Evolutionary conservation across 2,113 vertebrate species (phyloP), one percentile per base, ranked within the genome.

Genomic region (Paratilapia polleni): DNA sequence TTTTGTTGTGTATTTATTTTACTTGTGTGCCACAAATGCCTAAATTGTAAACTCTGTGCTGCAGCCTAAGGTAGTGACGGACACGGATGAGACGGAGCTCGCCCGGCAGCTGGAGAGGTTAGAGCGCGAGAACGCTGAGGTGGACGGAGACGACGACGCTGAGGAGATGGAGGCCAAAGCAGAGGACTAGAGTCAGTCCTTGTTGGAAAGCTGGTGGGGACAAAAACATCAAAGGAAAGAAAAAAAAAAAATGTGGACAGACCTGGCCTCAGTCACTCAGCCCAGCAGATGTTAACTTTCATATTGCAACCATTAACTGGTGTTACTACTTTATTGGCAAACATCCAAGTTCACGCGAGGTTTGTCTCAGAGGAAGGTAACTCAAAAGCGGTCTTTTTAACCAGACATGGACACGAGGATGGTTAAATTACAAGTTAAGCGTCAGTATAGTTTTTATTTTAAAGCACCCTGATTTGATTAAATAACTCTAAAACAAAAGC

Each of bases 111-210:
- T 99, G 91, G 98, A 99, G 93, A 96, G 98, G 92, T 93, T 99
- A 92, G 98, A 99, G 94, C 95, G 97, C 41, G 98, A 99, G 93
- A 99, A 99, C 43, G 98, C 98, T 0, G 98, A 99, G 94, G 98
- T 99, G 90, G 98, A 99, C 70, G 98, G 98, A 80, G 98, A 99
- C 36, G 98, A 99, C 14, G 98, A 99, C 82, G 97, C 97, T 0
- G 98, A 98, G 86, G 98, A 99, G 95, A 98, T 99, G 98, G 98
- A 99, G 96, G 98, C 97, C 91, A 99, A 99, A 95, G 93, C 97
- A 1, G 98, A 99, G 94, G 98, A 99, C 92, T 99, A 92, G 96
- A 92, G 75, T 17, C 92, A 54, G 17, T 60, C 77, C 17, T 61
- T 6, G 4, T 41, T 63, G 41, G 31, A 63, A 77, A 38, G 80